Percentiles rank a stretch among this genome's conserved stretches.
Conservation (phyloP, 2,888 invertebrate genomes). For the Morpho helenor region DNA sequence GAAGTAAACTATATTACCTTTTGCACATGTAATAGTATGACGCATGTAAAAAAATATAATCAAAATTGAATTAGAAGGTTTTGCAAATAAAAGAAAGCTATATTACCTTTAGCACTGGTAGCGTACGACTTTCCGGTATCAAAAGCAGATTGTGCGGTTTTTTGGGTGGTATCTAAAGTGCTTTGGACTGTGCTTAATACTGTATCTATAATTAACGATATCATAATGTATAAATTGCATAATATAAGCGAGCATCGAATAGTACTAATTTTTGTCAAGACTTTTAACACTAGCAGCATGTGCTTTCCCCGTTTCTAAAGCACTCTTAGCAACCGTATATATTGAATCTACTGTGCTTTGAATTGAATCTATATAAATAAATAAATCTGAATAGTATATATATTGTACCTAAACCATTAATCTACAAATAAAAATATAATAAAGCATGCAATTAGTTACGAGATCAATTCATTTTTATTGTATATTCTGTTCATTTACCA, state of each 20-base stretch:
- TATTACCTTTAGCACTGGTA: slow-evolving; percentile 32
- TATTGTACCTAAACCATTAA: not conserved
- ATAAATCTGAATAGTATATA: not conserved
- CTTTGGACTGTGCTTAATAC: slow-evolving; percentile 36
- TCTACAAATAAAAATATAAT: not conserved
- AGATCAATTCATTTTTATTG: not conserved
- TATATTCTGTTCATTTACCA: not conserved
- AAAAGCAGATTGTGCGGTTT: slow-evolving; percentile 33
- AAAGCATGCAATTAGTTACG: slow-evolving; percentile 5
- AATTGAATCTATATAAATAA: slow-evolving; percentile 8
- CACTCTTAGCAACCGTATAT: slow-evolving; percentile 44
- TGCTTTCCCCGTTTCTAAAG: slow-evolving; percentile 34
- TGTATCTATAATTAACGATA: slow-evolving; percentile 46
- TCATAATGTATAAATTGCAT: too few species aligned
- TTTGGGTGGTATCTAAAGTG: too few species aligned
- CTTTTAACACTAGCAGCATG: slow-evolving; percentile 26
- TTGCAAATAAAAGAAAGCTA: too few species aligned
- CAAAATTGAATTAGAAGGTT: too few species aligned
- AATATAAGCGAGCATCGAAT: too few species aligned
- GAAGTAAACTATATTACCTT: too few species aligned
- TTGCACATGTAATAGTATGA: too few species aligned
- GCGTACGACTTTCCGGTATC: slow-evolving; percentile 33
- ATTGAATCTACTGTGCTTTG: slow-evolving; percentile 34
- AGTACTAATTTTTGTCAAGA: too few species aligned
- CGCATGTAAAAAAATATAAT: too few species aligned